Evolutionary conservation across 2,113 vertebrate genomes (phyloP).

Genomic region (Dermatemys mawii): DNA sequence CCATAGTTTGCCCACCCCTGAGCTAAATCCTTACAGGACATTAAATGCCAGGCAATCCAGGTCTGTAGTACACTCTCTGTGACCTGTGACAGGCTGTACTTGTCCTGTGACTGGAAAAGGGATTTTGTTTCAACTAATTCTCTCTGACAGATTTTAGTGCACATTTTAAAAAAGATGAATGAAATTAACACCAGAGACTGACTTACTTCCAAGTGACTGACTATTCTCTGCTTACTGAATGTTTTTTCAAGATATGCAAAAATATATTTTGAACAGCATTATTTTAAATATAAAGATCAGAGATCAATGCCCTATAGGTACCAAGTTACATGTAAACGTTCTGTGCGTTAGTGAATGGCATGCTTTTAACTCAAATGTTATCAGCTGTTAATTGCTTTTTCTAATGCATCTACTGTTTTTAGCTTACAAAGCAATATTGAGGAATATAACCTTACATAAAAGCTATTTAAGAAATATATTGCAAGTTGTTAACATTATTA

Average conservation of each 20-base stretch:
- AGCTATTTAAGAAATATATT: neutral
- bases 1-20: too few relatives aligned
- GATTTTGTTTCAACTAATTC: neutral
- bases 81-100: neutral
- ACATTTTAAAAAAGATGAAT: neutral
- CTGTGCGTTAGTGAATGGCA: neutral
- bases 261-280: neutral
- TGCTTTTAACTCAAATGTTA: neutral
- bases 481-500: neutral
- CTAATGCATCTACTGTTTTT: neutral
- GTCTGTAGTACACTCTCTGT: neutral
- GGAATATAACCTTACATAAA: neutral
- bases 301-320: neutral
- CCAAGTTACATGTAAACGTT: neutral
- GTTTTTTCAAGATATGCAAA: neutral
- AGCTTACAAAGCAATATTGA: neutral
- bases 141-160: neutral
- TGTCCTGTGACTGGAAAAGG: neutral
- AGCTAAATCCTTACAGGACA: constrained; percentile 20
- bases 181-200: neutral
- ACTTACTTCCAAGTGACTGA: neutral
- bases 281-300: neutral
- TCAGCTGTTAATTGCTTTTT: neutral
- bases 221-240: neutral
- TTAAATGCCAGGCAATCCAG: constrained; percentile 3